These are phyloP conservation scores for Pagrus major DNA, from an alignment of 2,113 vertebrate genomes.

Conservation along the genomic window DNA sequence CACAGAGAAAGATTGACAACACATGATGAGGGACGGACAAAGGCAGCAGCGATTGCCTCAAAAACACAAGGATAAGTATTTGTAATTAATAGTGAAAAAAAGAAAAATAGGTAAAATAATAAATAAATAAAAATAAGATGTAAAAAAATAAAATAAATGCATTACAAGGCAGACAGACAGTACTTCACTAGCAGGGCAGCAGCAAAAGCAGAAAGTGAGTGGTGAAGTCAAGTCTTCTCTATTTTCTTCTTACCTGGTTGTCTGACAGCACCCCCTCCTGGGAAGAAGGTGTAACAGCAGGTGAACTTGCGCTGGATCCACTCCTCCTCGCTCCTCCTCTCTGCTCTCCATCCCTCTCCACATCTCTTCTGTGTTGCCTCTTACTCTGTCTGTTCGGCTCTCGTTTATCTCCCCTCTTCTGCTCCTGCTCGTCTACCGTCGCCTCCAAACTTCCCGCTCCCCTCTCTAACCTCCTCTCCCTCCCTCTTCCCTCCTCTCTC, in stretches of 20 bases:
- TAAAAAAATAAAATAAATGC: neutral
- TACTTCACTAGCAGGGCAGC: neutral
- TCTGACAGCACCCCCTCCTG: constrained; percentile 77
- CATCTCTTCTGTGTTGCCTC: constrained; percentile 69
- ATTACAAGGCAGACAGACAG: constrained; percentile 13
- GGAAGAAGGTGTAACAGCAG: constrained; percentile 71
- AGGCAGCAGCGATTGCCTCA: constrained; percentile 29
- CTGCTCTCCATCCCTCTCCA: constrained; percentile 56
- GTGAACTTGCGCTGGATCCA: constrained; percentile 61
- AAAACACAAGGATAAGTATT: constrained; percentile 8
- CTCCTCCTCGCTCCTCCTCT: constrained; percentile 82
- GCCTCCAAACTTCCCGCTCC: constrained; percentile 55
- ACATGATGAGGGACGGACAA: constrained; percentile 30
- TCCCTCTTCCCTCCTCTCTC: constrained; percentile 42
- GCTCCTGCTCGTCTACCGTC: constrained; percentile 40
- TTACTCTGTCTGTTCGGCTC: constrained; percentile 77
- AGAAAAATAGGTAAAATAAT: neutral
- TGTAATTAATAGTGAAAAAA: neutral
- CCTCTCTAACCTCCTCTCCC: constrained; percentile 50
- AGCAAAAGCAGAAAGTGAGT: constrained; percentile 2
- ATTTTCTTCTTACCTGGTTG: constrained; percentile 72
- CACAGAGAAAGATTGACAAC: constrained; percentile 30
- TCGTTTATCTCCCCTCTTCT: constrained; percentile 57
- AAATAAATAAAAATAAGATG: neutral
- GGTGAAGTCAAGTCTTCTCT: neutral